A percentile compares a stretch with the other conserved stretches of the same genome.
Conservation (phyloP, 2,797 vertebrate species). For the Micrastur ruficollis region DNA sequence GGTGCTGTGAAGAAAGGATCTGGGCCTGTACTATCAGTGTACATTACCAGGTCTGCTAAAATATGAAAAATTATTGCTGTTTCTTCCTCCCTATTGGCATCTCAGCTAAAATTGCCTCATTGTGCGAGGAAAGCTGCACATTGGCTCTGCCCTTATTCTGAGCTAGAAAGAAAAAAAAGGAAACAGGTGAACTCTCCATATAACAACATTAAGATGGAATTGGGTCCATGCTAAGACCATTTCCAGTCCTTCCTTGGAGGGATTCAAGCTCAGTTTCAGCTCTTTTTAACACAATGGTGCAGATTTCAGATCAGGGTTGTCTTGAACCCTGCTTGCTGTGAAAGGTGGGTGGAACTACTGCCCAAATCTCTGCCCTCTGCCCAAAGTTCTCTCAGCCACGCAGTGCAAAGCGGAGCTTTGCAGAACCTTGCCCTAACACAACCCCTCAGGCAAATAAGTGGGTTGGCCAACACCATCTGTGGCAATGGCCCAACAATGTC, state of each 20-base stretch:
- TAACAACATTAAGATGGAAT: background rate
- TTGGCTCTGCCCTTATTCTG: background rate
- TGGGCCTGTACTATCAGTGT: background rate
- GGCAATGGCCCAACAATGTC: background rate
- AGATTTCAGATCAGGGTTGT: background rate
- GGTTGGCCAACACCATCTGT: background rate
- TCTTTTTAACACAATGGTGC: background rate
- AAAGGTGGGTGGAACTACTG: background rate
- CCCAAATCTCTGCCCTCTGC: background rate
- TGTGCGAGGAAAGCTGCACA: background rate
- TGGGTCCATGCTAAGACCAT: background rate
- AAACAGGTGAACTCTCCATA: background rate
- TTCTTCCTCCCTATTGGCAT: background rate
- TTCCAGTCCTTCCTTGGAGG: background rate
- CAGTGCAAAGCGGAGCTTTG: background rate
- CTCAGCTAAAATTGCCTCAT: background rate
- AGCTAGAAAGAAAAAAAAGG: background rate
- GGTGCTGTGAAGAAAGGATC: background rate
- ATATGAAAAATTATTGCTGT: background rate
- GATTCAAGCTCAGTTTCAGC: background rate
- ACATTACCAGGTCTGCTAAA: background rate
- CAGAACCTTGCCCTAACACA: conserved; percentile 34
- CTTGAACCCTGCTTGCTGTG: background rate
- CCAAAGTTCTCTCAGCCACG: background rate
- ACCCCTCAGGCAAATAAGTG: conserved; percentile 8